Conservation (phyloP, 37 sponge, comb jelly and placozoan species). For the Sycon ciliatum region DNA sequence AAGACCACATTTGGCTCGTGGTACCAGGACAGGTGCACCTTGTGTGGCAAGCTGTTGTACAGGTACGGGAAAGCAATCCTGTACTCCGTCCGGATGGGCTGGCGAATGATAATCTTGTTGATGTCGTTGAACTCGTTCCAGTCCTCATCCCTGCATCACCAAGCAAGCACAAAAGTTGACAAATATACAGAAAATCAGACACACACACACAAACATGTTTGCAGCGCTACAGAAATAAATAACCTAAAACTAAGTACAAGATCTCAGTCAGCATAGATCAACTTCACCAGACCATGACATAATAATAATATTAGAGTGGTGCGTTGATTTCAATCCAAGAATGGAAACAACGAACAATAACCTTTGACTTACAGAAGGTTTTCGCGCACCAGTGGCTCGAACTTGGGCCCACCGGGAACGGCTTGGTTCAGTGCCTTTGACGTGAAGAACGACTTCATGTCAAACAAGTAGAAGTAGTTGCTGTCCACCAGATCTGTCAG, state of each 20-base stretch:
- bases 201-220: too few species aligned
- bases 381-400: slow-evolving; percentile 94
- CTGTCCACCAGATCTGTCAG: slow-evolving; percentile 93
- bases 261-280: too few species aligned
- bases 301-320: too few species aligned
- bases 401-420: slow-evolving; percentile 98
- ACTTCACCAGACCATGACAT: too few species aligned
- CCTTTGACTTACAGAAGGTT: slow-evolving; percentile 14
- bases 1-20: slow-evolving; percentile 91
- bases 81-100: slow-evolving; percentile 95
- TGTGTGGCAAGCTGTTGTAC: slow-evolving; percentile 89
- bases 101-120: slow-evolving; percentile 99
- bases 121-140: slow-evolving; percentile 99
- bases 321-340: too few species aligned
- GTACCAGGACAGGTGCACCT: slow-evolving; percentile 99
- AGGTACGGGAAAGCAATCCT: slow-evolving; percentile 95
- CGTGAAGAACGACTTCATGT: slow-evolving; percentile 96
- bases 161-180: too few species aligned
- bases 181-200: too few species aligned
- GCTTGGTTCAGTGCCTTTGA: slow-evolving; percentile 98
- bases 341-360: too few species aligned
- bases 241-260: too few species aligned
- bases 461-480: slow-evolving; percentile 97
- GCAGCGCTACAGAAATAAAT: too few species aligned
- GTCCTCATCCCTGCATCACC: slow-evolving; percentile 76